Base-by-base conservation (phyloP, 53 echinoderm and acorn worm genomes). In the Henricia sp. region DNA sequence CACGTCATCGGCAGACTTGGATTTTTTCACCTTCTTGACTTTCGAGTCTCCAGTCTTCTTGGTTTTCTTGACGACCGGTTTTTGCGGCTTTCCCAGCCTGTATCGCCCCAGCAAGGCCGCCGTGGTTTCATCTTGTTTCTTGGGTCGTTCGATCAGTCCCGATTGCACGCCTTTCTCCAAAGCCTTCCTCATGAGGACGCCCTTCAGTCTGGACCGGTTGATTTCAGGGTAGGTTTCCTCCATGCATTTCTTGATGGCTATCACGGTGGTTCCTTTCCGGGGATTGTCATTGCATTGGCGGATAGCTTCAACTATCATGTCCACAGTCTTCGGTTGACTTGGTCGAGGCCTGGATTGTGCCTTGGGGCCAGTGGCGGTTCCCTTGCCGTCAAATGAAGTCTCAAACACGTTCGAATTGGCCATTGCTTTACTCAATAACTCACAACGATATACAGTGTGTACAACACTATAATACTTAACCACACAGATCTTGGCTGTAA, bases 161-260 rank as follows among this genome's bases (percentile, higher is more conserved):
- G 53, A 63, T 2, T 52, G 82, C 28, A 89, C 51, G 14, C 85
- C 89, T 6, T 74, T 75, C 20, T 70, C 71, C n/a, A 92, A 5
- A 5, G 89, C 89, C 14, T 73, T 85, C 44, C 57, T n/a, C n/a
- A n/a, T 71, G n/a, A 92, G 80, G 43, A 72, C 44, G 2, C 32
- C 59, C 37, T 56, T 89, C 48, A 85, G 54, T 35, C 85, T 50
- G 21, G 44, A 44, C 13, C n/a, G n/a, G n/a, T 65, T 66, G 52
- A 52, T 82, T 19, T 88, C 86, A 0, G 78, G 88, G 57, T 92
- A 92, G 6, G 63, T 25, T 4, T 50, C 71, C 2, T 80, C 71
- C n/a, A 92, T 92, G 89, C 92, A 92, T 0, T 85, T 85, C 52
- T 89, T 89, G 9, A 92, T 73, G 6, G 92, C 89, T 1, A 58